Conservation (phyloP, 2,888 invertebrate species). For the Cryptosula pallasiana region DNA sequence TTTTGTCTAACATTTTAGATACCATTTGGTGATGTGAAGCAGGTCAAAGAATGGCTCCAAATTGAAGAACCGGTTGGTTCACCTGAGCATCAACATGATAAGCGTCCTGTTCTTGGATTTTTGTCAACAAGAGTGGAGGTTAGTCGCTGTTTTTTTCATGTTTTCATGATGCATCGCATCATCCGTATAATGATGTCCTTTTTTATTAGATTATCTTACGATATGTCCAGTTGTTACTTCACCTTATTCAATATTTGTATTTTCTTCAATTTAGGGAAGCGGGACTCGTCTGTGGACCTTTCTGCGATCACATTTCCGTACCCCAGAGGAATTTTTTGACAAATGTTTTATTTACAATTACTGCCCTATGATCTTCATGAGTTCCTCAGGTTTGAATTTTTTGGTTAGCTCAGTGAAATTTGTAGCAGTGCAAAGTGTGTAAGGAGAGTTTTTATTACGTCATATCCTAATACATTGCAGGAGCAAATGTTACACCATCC, state of each 20-base stretch:
- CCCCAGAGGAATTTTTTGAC: constrained; percentile 70
- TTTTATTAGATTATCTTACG: no score
- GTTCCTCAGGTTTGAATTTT: constrained; percentile 63
- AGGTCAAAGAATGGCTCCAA: constrained; percentile 71
- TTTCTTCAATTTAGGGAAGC: no score
- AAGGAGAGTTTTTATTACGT: no score
- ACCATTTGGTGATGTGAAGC: constrained; percentile 80
- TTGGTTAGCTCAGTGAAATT: no score
- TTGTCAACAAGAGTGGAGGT: constrained; percentile 66
- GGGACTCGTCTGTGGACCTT: constrained; percentile 79
- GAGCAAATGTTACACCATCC: constrained; percentile 72
- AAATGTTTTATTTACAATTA: constrained; percentile 81
- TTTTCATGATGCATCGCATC: no score
- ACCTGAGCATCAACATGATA: constrained; percentile 65
- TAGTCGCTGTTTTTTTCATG: no score
- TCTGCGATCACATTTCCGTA: constrained; percentile 63
- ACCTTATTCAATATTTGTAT: no score
- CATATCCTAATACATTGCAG: no score
- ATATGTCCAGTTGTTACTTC: no score
- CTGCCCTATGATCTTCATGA: constrained; percentile 80
- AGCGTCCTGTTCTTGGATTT: constrained; percentile 68
- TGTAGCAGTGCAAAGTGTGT: no score
- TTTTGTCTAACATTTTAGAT: no score
- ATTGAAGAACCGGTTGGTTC: constrained; percentile 67
- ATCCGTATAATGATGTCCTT: no score